Evolutionary conservation across 2,888 invertebrate genomes (phyloP), one percentile per base, ranked within the genome.

Genomic region (Dolichomitus sp.): DNA sequence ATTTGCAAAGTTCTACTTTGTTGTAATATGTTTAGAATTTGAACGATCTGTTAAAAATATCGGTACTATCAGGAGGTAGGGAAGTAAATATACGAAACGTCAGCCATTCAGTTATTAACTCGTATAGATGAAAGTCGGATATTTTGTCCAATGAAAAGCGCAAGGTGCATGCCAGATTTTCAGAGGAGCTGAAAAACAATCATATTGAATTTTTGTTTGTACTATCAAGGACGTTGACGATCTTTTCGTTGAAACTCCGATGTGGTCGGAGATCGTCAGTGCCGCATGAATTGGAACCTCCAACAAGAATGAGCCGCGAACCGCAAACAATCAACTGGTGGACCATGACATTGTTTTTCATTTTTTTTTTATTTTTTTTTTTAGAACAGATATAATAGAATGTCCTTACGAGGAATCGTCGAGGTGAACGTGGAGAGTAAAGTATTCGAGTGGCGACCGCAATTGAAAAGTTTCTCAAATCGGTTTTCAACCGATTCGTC

Each of bases 401-500:
- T 61, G 73, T 73, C 37, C 48, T 59, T 37, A 33, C 33, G 23
- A 73, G 48, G 45, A 65, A 73, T 61, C 48, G 73, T 50, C 54
- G 65, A 42, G 61, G 19, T 40, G 57, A 69, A 65, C 50, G 37
- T 14, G 50, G 27, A 45, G 19, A 9, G 45, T 5, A 59, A 68
- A 72, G 73, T 19, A 72, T 48, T 54, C 57, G 72, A 65, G 66
- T 52, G 45, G 19, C 40, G 30, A 59, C 66, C 40, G 66, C 74
- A 78, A 84, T 78, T 80, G 76, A 81, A 75, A 84, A 76, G 79
- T 78, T 66, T 79, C 73, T 65, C 74, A 77, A 76, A 81, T 78
- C 61, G 76, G 52, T 80, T 81, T 81, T 81, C 80, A 81, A 81
- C 52, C 81, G 75, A 81, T 84, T 78, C 70, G 81, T 84, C 79